Evolutionary conservation across 2,113 vertebrate genomes (phyloP), one percentile per base, ranked within the genome.

Genomic region (Capreolus pygargus): DNA sequence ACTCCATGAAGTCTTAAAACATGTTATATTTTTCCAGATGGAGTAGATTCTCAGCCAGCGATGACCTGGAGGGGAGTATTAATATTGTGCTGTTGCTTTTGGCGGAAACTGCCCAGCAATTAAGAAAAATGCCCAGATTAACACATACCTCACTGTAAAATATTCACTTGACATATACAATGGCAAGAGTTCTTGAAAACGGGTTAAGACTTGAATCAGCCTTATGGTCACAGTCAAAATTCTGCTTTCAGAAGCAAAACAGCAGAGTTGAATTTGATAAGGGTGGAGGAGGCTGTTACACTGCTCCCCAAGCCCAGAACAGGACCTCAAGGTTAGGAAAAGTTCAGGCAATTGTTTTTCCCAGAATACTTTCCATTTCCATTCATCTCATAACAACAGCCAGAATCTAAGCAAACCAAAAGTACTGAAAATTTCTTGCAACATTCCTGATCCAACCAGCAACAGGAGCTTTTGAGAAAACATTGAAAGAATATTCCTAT

Each of bases 91-190:
- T 99, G 98, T 99, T 99, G 86, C 96, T 98, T 99, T 99, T 99
- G 99, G 99, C 98, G n/a, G 86, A 50, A 60, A 36, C 86, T 96
- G 87, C 97, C 89, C 55, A 21, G 97, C 97, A 96, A 99, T 98
- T 98, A 64, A 98, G 98, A 79, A 67, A 94, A 98, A 98, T 98
- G 98, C 98, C 98, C 98, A 98, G 96, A 98, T 98, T 98, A 98
- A 99, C 99, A 99, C 99, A 99, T 98, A 99, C 98, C 98, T 99
- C 98, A 98, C 95, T 98, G 98, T 98, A 97, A 96, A 98, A 93
- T 70, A 45, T 57, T 64, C 33, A 85, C 98, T 78, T 96, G 98
- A 98, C 97, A 97, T 61, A 21, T 84, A 94, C 27, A 92, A 94
- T 23, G 89, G 86, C 50, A 3, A 97, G 93, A 94, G 81, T 93